Base-by-base conservation (phyloP, 2,888 invertebrate species). In the Dichetophora obliterata region DNA sequence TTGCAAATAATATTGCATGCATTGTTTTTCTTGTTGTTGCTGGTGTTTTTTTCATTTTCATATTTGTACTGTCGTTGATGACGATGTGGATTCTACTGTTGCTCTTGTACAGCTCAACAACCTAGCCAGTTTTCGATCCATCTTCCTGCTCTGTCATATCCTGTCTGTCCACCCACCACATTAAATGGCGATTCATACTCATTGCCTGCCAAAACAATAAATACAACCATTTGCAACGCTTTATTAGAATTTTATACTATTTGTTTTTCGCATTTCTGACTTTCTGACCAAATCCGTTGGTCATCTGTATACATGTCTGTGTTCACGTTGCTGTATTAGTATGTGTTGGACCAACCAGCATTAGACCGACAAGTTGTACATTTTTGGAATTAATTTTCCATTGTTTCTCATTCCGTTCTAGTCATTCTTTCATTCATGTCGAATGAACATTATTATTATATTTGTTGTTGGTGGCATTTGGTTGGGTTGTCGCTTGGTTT, bases 181-280 rank as follows among this genome's bases (percentile, higher is more conserved):
- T 65, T 16, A 74, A 66, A 52, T 66, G 66, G 16, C 65, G 31
- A 34, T 65, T 52, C 65, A 59, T 52, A 66, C 74, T 61, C 74
- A 34, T 66, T 48, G 24, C 59, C 11, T 61, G 68, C 37, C 22
- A 9, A 52, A 74, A 66, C 74, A 74, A 74, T 74, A 65, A 66
- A 65, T 65, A 9, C 37, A 37, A 66, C 74, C 52, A 74, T 74
- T 74, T 74, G 74, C 54, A 74, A 66, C 57, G 50, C 54, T 74
- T 74, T 65, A 74, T 66, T 54, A 66, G 66, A 50, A 54, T 54
- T 54, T 31, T 54, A 22, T 22, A 6, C 16, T 59, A 22, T 59
- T 59, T 59, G 22, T 59, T 59, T 50, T 65, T 37, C n/a, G 31
- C 34, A 65, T 34, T 65, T 68, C 50, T 50, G 68, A 68, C 68